Base-by-base conservation (phyloP, 2,888 invertebrate species). In the Xanthorhoe spadicearia region DNA sequence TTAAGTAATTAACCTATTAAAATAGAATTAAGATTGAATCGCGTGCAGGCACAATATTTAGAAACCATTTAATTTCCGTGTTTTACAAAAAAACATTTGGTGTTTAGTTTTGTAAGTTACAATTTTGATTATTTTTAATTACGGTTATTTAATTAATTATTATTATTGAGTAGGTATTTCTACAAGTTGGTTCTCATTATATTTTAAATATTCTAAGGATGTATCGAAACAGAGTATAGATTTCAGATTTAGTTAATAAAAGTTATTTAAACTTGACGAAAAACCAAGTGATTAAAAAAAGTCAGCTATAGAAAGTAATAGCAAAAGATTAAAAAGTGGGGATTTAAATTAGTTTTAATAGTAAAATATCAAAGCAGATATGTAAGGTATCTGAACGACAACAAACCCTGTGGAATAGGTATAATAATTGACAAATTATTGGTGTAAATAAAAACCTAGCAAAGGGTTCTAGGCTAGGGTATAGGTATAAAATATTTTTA, bases 391-490 rank as follows among this genome's bases (percentile, higher is more conserved):
- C 86, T 87, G 76, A 73, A 82, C 80, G 83, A 78, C 82, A 88
- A 88, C 83, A 86, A 87, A 91, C 92, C 92, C 92, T 92, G 92
- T 91, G 89, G 85, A 87, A 84, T 81, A 81, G 69, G 66, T 66
- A 63, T 68, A 73, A 77, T 92, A 92, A 92, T 92, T 92, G 92
- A 92, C 92, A 77, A 91, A 88, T 85, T 83, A 92, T 91, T 86
- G 85, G 84, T 87, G 78, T 85, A 89, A 92, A 85, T 81, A 72
- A 87, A 85, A 84, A 78, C 85, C 84, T 83, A 74, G 66, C 69
- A 18, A 70, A 76, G 83, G 83, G 78, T 76, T 77, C 76, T 78
- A 81, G 79, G 78, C 77, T 78, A 82, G 80, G 78, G 80, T 75
- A 76, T 74, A 65, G 52, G 72, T 76, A 77, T 75, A 71, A 71